A percentile compares a stretch with the other conserved stretches of the same genome.
These are phyloP conservation scores for Passerina amoena DNA, from an alignment of 2,113 vertebrate species.

Conservation along the genomic window DNA sequence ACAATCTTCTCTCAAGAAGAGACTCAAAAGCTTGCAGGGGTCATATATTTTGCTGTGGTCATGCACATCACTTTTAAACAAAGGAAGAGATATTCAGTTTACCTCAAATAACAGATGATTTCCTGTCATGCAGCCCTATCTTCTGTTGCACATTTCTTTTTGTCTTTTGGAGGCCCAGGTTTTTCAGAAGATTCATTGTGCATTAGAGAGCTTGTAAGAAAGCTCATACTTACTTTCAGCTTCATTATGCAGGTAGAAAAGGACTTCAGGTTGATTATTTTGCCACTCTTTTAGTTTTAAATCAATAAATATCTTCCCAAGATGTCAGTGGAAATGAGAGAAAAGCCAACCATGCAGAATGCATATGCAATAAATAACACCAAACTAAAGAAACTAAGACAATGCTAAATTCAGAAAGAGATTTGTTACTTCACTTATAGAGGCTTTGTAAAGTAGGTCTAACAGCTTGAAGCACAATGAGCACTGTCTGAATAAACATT, in stretches of 20 bases:
- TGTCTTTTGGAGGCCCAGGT: background rate
- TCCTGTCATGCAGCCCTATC: background rate
- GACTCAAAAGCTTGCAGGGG: background rate
- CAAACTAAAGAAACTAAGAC: background rate
- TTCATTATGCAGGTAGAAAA: slow-evolving; percentile 2
- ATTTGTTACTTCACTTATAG: background rate
- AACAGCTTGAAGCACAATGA: background rate
- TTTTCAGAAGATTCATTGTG: background rate
- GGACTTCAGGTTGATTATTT: background rate
- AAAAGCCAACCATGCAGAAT: background rate
- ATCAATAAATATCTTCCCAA: background rate
- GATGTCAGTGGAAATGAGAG: background rate
- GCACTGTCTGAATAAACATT: background rate
- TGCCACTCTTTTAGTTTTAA: background rate
- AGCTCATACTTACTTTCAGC: background rate
- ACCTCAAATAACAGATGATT: background rate
- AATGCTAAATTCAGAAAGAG: background rate
- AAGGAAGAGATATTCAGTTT: background rate
- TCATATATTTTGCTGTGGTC: background rate
- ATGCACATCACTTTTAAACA: background rate
- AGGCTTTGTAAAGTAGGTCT: background rate
- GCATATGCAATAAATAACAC: background rate
- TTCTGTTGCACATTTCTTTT: background rate
- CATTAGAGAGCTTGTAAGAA: background rate
- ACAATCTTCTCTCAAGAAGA: background rate